Base-by-base conservation (phyloP, 2,113 vertebrate species). In the Labrus mixtus region DNA sequence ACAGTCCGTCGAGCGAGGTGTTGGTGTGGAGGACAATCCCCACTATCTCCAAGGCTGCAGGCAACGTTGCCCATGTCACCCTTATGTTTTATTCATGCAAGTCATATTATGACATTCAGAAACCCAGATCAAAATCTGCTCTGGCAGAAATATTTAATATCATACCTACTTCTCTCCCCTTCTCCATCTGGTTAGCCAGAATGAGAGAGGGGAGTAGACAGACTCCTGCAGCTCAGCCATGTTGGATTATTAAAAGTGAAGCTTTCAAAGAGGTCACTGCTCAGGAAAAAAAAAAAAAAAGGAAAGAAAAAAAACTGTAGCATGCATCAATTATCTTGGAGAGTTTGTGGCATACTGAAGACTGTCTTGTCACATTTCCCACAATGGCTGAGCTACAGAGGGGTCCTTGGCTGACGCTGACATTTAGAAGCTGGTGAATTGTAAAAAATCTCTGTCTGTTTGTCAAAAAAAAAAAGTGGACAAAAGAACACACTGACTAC, bases 71-170 rank as follows among this genome's bases (percentile, higher is more conserved):
- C 83, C 88, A 77, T 92, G 93, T 91, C 88, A 86, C 78, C 82
- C 83, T 85, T 43, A 92, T 94, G 84, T 91, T 92, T 94, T 90
- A 93, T 94, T 93, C 90, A 94, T 87, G 53, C 41, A 37, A 78
- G 78, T 85, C 91, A 90, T 90, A 91, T 87, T 86, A 91, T 86
- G 91, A 88, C 84, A 85, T 89, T 90, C 87, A 83, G 75, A 89
- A 83, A 91, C 62, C 65, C 46, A 90, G 89, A 93, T 92, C 90
- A 92, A 90, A 92, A 93, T 92, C 90, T 90, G 83, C 88, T 84
- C 82, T 75, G 85, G 91, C 84, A 92, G 87, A 91, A 92, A 92
- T 93, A 92, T 91, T 92, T 93, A 83, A 92, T 93, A 92, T 90
- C 78, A 87, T 86, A 91, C 88, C 85, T 91, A 88, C 82, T 93